Evolutionary conservation across 2,113 vertebrate species (phyloP).

Genomic region (Neofelis nebulosa): DNA sequence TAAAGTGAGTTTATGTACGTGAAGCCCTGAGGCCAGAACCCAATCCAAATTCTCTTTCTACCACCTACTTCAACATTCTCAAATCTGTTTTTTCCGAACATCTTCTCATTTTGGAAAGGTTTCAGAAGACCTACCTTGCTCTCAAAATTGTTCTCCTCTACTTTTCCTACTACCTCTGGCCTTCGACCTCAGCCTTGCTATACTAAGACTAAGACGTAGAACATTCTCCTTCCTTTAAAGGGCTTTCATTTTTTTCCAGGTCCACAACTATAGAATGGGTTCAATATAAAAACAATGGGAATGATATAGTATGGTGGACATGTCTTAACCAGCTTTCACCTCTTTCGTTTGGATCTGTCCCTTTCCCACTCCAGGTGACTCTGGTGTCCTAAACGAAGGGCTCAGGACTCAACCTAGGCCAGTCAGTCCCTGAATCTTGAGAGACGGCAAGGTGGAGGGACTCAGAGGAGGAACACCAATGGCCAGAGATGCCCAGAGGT

Average conservation of each 20-base stretch:
- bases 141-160: slow-evolving; percentile 4
- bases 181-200: neutral
- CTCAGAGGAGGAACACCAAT: neutral
- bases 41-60: slow-evolving; percentile 32
- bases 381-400: neutral
- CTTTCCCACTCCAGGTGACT: neutral
- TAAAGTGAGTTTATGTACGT: neutral
- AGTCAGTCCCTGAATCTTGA: neutral
- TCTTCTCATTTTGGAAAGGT: slow-evolving; percentile 40
- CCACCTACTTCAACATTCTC: neutral
- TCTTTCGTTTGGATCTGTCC: neutral
- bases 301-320: rapidly evolving
- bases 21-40: neutral
- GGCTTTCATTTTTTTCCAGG: neutral
- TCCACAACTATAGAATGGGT: neutral
- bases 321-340: neutral
- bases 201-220: neutral
- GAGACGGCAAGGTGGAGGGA: neutral
- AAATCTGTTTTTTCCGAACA: neutral
- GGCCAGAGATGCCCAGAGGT: neutral
- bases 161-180: neutral
- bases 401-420: neutral
- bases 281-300: neutral
- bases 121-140: neutral
- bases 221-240: neutral